Conservation (phyloP, 2,888 invertebrate genomes). For the Artemia sinica region DNA sequence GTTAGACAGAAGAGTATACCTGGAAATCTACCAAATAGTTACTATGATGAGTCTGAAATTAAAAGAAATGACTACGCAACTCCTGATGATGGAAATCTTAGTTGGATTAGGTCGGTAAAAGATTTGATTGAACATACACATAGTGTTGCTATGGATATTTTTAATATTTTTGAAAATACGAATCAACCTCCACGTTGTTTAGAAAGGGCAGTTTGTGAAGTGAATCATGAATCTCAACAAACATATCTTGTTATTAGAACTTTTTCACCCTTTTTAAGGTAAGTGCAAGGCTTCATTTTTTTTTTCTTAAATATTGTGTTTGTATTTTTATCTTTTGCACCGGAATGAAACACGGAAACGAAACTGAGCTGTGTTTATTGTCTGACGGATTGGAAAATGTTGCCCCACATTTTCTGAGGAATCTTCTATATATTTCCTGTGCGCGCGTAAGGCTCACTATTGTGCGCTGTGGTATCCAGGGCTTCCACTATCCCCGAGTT, state of each 20-base stretch:
- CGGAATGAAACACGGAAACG: not conserved
- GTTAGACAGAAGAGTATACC: not conserved
- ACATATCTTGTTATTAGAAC: slow-evolving; percentile 19
- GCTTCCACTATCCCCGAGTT: too few relatives aligned
- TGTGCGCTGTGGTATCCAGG: too few relatives aligned
- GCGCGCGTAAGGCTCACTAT: too few relatives aligned
- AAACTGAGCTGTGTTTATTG: too few relatives aligned
- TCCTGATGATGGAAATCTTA: not conserved
- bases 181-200: slow-evolving; percentile 12
- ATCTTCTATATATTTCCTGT: too few relatives aligned
- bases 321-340: not conserved
- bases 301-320: not conserved
- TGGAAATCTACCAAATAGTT: not conserved
- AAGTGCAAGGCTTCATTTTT: not conserved
- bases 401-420: too few relatives aligned
- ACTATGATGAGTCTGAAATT: not conserved
- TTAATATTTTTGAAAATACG: not conserved
- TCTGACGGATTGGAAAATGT: too few relatives aligned
- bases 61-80: not conserved
- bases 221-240: slow-evolving; percentile 17
- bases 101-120: not conserved
- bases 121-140: not conserved
- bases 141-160: not conserved
- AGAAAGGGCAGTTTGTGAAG: slow-evolving; percentile 19
- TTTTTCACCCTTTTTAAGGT: slow-evolving; percentile 21